A percentile compares a stretch with the other conserved stretches of the same genome.
Evolutionary conservation across 2,888 invertebrate genomes (phyloP).

Genomic region (Aleiodes leptofemur): DNA sequence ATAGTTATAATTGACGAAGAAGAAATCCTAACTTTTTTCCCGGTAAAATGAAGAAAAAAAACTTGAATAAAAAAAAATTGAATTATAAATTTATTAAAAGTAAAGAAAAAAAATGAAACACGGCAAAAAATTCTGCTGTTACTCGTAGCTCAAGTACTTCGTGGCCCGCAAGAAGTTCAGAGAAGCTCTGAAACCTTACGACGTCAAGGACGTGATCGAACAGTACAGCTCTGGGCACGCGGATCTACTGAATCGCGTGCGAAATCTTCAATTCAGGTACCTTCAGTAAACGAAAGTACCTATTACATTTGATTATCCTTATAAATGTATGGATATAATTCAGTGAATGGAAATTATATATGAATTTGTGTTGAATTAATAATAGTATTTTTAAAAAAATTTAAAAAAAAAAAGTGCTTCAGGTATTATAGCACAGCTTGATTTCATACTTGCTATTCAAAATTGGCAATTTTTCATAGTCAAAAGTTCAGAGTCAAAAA

Average conservation of each 20-base stretch:
- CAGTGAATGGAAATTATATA: constrained; percentile 2
- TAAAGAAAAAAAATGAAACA: constrained; percentile 48
- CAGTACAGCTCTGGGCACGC: constrained; percentile 93
- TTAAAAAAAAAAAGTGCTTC: constrained; percentile 1
- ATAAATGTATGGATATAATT: constrained; percentile 9
- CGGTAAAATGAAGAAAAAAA: background rate
- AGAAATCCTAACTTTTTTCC: background rate
- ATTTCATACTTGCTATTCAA: too few species aligned
- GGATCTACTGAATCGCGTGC: constrained; percentile 91
- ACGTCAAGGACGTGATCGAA: constrained; percentile 96
- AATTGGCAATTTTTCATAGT: too few species aligned
- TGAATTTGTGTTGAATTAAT: background rate
- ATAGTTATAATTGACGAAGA: background rate
- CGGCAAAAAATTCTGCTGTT: constrained; percentile 56
- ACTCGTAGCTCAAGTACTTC: constrained; percentile 86
- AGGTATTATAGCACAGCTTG: background rate
- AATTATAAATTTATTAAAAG: background rate
- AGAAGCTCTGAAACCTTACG: constrained; percentile 94
- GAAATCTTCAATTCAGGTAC: constrained; percentile 90
- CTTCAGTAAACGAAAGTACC: constrained; percentile 52
- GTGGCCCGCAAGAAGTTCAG: constrained; percentile 93
- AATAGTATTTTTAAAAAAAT: background rate
- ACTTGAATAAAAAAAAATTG: constrained; percentile 14
- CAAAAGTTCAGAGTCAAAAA: too few species aligned
- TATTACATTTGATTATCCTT: constrained; percentile 23